These are phyloP conservation scores for Aurelia sp. DNA, from an alignment of 30 jellyfish, hydroid and myxozoan genomes.

Conservation along the genomic window DNA sequence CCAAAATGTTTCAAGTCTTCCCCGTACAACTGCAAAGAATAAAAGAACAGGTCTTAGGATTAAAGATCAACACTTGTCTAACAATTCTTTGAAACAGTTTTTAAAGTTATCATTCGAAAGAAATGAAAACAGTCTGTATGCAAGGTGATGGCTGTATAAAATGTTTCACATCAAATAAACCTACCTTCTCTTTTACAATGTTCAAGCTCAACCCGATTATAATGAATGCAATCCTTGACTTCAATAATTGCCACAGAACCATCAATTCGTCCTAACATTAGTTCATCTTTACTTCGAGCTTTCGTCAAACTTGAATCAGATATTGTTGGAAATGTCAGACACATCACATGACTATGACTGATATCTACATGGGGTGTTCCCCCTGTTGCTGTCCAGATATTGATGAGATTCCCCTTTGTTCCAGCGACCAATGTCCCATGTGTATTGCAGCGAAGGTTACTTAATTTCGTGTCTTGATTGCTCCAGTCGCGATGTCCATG, in stretches of 20 bases:
- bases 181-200: slow-evolving; percentile 78
- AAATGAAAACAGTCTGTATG: too few relatives aligned
- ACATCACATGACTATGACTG: slow-evolving; percentile 74
- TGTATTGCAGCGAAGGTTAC: slow-evolving; percentile 43
- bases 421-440: slow-evolving; percentile 71
- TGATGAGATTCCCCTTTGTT: slow-evolving; percentile 59
- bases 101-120: too few relatives aligned
- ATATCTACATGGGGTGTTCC: slow-evolving; percentile 74
- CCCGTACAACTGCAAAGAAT: too few relatives aligned
- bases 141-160: too few relatives aligned
- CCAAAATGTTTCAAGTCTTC: too few relatives aligned
- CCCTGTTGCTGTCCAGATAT: slow-evolving; percentile 76
- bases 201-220: slow-evolving; percentile 66
- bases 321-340: slow-evolving; percentile 77
- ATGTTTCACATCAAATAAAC: neutral
- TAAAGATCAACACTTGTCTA: too few relatives aligned
- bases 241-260: slow-evolving; percentile 80
- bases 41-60: too few relatives aligned
- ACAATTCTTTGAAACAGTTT: too few relatives aligned
- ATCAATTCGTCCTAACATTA: slow-evolving; percentile 77
- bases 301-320: slow-evolving; percentile 55
- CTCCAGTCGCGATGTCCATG: slow-evolving; percentile 79
- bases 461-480: slow-evolving; percentile 44
- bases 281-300: slow-evolving; percentile 56
- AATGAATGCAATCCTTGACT: slow-evolving; percentile 52